Evolutionary conservation across 2,888 invertebrate genomes (phyloP).

Genomic region (Agelastica alni): DNA sequence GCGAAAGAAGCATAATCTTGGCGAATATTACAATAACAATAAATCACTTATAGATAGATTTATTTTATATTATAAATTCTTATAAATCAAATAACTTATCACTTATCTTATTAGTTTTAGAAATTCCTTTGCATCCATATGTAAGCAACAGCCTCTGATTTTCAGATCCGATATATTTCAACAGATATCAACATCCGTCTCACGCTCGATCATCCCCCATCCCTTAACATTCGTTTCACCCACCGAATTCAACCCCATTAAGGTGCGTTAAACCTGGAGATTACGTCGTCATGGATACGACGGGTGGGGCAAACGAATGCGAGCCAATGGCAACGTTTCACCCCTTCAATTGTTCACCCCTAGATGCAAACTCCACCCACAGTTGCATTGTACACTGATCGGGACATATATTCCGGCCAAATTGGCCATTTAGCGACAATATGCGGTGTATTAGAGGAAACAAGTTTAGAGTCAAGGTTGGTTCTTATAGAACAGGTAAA

Average conservation of each 20-base stretch:
- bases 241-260: constrained; percentile 39
- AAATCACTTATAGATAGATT: too few relatives aligned
- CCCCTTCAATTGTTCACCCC: constrained; percentile 34
- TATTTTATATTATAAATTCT: too few relatives aligned
- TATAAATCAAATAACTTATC: too few relatives aligned
- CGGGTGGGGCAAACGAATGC: constrained; percentile 35
- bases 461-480: constrained; percentile 37
- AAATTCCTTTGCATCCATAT: neutral
- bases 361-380: constrained; percentile 37
- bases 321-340: constrained; percentile 36
- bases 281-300: constrained; percentile 43
- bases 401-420: constrained; percentile 40
- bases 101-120: neutral
- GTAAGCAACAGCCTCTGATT: neutral
- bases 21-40: too few relatives aligned
- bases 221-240: constrained; percentile 6
- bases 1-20: too few relatives aligned
- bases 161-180: neutral
- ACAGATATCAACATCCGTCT: constrained; percentile 14
- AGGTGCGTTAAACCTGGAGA: constrained; percentile 46
- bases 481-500: constrained; percentile 19
- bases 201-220: constrained; percentile 1
- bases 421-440: constrained; percentile 51
- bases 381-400: constrained; percentile 36
- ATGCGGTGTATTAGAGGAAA: constrained; percentile 53